These are phyloP conservation scores for Acholoe squamosa DNA, from an alignment of 2,888 invertebrate species.

Conservation along the genomic window DNA sequence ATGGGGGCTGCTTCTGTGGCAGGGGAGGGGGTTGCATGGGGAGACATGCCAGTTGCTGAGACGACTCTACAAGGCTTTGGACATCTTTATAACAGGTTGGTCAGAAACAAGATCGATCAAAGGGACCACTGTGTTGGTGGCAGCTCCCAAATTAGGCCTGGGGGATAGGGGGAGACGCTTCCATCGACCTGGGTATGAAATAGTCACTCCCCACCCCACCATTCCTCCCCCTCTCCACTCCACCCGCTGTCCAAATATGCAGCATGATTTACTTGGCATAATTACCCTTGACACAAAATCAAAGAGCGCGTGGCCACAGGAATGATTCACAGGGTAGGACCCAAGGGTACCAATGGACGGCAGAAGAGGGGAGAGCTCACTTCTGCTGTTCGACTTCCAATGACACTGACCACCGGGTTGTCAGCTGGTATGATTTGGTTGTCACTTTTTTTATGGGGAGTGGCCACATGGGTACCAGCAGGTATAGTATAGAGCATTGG, in stretches of 20 bases:
- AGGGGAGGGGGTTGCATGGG: not conserved
- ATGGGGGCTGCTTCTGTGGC: too few species aligned
- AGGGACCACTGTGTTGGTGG: not conserved
- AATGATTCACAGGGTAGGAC: not conserved
- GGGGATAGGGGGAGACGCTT: not conserved
- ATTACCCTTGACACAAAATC: conserved; percentile 32
- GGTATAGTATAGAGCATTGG: too few species aligned
- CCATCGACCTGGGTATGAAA: conserved; percentile 25
- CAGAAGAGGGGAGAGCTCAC: not conserved
- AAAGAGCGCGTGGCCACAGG: not conserved
- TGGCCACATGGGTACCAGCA: too few species aligned
- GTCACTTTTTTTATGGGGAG: too few species aligned
- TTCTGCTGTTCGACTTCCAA: too few species aligned
- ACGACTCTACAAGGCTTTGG: conserved; percentile 19
- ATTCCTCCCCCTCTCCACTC: not conserved
- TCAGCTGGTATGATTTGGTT: too few species aligned
- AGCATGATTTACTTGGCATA: conserved; percentile 1
- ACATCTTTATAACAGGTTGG: not conserved
- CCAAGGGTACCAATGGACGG: not conserved
- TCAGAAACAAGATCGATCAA: not conserved
- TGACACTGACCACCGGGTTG: too few species aligned
- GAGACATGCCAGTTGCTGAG: conserved; percentile 34
- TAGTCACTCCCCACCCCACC: not conserved
- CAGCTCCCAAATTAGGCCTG: not conserved
- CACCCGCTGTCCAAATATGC: not conserved